Base-by-base conservation (phyloP, 2,113 vertebrate species). In the Psittacula cyanocephala region DNA sequence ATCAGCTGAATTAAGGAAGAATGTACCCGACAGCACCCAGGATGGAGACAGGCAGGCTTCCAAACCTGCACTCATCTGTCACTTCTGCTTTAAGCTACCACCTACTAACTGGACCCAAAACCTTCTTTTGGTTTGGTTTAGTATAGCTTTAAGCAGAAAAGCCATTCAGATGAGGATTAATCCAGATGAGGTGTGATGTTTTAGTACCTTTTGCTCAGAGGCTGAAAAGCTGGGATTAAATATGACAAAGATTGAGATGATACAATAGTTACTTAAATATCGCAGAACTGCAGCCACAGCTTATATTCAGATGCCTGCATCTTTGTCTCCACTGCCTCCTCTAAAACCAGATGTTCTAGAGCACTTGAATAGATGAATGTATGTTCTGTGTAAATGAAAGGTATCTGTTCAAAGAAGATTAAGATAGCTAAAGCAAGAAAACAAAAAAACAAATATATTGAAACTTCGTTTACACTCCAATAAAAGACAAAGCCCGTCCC, bases 391-490 rank as follows among this genome's bases (percentile, higher is more conserved):
- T 53, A 85, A 93, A 89, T 70, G 86, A 92, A 88, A 93, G 79
- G 70, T 59, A 62, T 85, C 96, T 92, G 92, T 37, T 87, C 71
- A 77, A 90, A 92, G 93, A 95, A 86, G 88, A 89, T 86, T 75
- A 87, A 62, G 82, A 81, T 17, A 94, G 87, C 88, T 81, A 71
- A 95, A 85, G 87, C 72, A 91, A 86, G 63, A 92, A 88, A 95
- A 83, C 47, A 94, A 89, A 91, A 64, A 89, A 97, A 97, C 91
- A 98, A 98, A 97, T 97, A 97, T 97, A 97, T 98, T 98, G 98
- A 97, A 98, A 98, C 98, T 98, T 98, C 98, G 98, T 99, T 98
- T 98, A 98, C 97, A 98, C 98, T 96, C 98, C 98, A 98, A 98
- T 98, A 97, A 96, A 97, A 98, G 97, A 96, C 91, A 96, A 98